phyloP scores from a whole-genome alignment of 2,797 vertebrate species.

The Melanotaenia maccullochi region DNA sequence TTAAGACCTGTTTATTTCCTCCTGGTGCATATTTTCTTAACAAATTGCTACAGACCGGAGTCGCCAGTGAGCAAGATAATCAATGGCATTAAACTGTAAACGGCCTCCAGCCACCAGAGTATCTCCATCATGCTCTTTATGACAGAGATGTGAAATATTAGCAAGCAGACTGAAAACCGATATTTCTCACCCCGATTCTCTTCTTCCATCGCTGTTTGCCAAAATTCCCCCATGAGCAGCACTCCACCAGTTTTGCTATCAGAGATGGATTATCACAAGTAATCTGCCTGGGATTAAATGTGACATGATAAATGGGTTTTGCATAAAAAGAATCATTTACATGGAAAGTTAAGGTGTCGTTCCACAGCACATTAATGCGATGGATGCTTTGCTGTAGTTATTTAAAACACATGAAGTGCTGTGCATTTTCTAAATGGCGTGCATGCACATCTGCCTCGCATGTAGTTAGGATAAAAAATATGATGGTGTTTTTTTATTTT shows the following conservation, averaged over 20 bases:
- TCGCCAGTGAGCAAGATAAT: constrained; percentile 63
- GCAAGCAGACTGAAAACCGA: constrained; percentile 37
- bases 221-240: constrained; percentile 28
- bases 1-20: constrained; percentile 63
- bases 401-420: constrained; percentile 8
- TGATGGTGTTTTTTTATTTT: not conserved
- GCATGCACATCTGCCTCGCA: not conserved
- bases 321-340: constrained; percentile 22
- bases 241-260: constrained; percentile 39
- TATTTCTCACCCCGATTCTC: constrained; percentile 41
- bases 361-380: constrained; percentile 12
- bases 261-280: constrained; percentile 36
- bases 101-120: constrained; percentile 62
- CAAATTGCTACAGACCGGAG: constrained; percentile 47
- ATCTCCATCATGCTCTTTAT: constrained; percentile 57
- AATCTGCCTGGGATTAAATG: constrained; percentile 37
- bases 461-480: not conserved
- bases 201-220: constrained; percentile 28
- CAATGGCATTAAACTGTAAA: constrained; percentile 69
- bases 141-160: constrained; percentile 60
- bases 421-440: not conserved
- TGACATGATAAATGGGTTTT: constrained; percentile 35
- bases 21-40: constrained; percentile 39
- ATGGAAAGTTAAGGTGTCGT: constrained; percentile 18
- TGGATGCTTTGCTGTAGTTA: constrained; percentile 8